Percentiles rank a stretch among this genome's conserved stretches.
phyloP scores from a whole-genome alignment of 2,888 invertebrate species.

The Macroteleia sp. region DNA sequence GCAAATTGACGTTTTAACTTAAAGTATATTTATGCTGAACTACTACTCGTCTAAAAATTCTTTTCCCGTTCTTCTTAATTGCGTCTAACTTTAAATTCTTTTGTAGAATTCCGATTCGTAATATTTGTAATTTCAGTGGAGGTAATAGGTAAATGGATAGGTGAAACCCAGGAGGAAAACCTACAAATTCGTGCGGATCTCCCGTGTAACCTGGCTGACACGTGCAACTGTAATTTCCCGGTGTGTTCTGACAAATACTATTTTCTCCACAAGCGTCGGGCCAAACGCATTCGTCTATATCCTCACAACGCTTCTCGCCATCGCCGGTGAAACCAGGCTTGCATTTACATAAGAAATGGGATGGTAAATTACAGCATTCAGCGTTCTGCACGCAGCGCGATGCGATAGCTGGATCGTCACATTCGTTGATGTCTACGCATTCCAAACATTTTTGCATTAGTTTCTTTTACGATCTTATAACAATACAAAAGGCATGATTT shows the following conservation, averaged over 20 bases:
- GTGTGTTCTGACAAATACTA: conserved; percentile 91
- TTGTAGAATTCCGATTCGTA: too few species aligned
- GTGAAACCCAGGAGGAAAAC: conserved; percentile 57
- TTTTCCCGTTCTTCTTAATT: too few species aligned
- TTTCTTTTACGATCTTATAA: too few species aligned
- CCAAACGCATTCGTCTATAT: conserved; percentile 94
- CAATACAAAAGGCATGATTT: too few species aligned
- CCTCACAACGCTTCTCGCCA: conserved; percentile 93
- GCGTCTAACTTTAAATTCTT: too few species aligned
- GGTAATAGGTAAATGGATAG: conserved; percentile 16
- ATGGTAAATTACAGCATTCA: conserved; percentile 97
- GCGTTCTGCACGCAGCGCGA: conserved; percentile 95
- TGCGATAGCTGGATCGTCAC: conserved; percentile 93
- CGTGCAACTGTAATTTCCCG: conserved; percentile 94
- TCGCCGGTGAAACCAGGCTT: conserved; percentile 95
- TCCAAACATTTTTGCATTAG: too few species aligned
- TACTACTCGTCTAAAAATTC: too few species aligned
- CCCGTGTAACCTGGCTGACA: conserved; percentile 94
- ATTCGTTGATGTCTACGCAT: conserved; percentile 94
- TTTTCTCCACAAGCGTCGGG: conserved; percentile 92
- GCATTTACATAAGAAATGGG: conserved; percentile 97
- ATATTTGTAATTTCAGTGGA: too few species aligned
- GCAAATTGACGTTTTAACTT: too few species aligned
- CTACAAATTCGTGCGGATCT: conserved; percentile 90
- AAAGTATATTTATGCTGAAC: too few species aligned